Conservation (phyloP, 2,797 vertebrate genomes). For the Macrochelys suwanniensis region DNA sequence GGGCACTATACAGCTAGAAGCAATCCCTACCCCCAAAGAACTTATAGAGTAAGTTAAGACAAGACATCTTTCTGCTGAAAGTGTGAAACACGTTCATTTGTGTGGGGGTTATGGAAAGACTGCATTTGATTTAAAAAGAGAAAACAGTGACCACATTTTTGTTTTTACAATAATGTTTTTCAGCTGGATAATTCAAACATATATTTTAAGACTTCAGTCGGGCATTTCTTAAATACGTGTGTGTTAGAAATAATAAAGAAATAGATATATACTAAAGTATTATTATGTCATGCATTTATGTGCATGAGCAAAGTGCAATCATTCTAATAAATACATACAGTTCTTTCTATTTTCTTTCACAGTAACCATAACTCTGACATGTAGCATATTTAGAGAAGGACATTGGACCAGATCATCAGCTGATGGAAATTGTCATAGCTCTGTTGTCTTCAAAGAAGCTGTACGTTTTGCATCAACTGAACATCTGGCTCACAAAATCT, state of each 20-base stretch:
- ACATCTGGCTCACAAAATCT: background rate
- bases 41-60: background rate
- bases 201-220: background rate
- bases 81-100: background rate
- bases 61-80: background rate
- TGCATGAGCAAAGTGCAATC: background rate
- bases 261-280: background rate
- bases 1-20: background rate
- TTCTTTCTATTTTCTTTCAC: background rate
- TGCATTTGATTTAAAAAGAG: background rate
- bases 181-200: background rate
- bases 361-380: background rate
- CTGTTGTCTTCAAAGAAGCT: background rate
- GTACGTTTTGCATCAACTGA: background rate
- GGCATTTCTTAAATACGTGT: background rate
- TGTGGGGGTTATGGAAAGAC: background rate
- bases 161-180: background rate
- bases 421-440: background rate
- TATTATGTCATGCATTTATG: background rate
- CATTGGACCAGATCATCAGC: rapidly evolving
- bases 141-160: background rate
- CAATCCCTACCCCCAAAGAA: background rate
- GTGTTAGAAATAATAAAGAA: background rate
- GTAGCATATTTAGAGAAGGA: background rate
- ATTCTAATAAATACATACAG: background rate